Evolutionary conservation across 2,113 vertebrate species (phyloP).

Genomic region (Paracanthobrama guichenoti): DNA sequence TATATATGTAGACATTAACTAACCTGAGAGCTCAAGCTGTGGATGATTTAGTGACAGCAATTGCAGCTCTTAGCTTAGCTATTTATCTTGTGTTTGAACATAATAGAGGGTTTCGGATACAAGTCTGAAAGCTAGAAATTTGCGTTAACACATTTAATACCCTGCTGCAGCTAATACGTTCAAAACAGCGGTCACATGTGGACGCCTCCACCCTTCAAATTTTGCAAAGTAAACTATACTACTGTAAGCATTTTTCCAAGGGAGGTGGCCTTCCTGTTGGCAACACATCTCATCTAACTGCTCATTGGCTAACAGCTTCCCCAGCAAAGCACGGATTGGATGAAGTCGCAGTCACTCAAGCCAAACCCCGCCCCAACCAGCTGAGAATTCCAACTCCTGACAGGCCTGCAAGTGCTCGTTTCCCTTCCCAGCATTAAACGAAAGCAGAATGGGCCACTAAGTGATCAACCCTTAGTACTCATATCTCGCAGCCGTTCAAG

Average conservation of each 20-base stretch:
- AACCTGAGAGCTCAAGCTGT: neutral
- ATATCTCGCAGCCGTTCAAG: neutral
- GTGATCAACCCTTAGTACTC: neutral
- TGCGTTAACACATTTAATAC: neutral
- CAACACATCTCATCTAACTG: slow-evolving; percentile 20
- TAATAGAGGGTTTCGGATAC: neutral
- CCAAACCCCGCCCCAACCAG: slow-evolving; percentile 64
- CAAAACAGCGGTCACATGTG: slow-evolving; percentile 40
- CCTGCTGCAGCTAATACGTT: neutral
- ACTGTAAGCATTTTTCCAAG: slow-evolving; percentile 25
- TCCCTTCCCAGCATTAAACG: neutral
- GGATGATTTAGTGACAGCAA: slow-evolving; percentile 2
- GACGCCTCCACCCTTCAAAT: slow-evolving; percentile 44
- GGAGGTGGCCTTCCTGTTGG: slow-evolving; percentile 45
- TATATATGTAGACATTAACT: neutral
- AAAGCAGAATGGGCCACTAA: neutral
- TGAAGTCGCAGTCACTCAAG: slow-evolving; percentile 49
- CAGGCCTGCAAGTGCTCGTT: slow-evolving; percentile 61
- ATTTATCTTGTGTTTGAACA: neutral
- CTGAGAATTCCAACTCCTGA: slow-evolving; percentile 74
- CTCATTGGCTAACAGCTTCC: slow-evolving; percentile 62
- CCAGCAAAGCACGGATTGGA: slow-evolving; percentile 57
- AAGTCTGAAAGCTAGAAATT: neutral
- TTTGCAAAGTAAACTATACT: slow-evolving; percentile 41
- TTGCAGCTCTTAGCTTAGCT: neutral